phyloP scores from a whole-genome alignment of 2,113 vertebrate genomes.

The Tauraco erythrolophus region DNA sequence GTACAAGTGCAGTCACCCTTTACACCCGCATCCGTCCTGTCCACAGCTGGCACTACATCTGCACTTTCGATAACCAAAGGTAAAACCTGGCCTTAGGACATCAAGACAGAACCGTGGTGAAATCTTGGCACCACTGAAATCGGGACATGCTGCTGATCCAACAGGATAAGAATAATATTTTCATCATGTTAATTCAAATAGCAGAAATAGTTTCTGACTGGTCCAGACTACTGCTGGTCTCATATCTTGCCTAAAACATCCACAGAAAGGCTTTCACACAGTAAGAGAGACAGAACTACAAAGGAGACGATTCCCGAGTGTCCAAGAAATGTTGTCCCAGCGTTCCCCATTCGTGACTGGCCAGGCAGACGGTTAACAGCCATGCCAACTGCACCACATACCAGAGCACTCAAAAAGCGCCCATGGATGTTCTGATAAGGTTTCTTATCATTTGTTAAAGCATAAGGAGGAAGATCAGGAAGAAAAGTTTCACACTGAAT shows the following conservation, averaged over 20 bases:
- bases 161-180: not conserved
- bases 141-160: not conserved
- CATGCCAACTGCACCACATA: not conserved
- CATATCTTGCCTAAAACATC: not conserved
- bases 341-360: not conserved
- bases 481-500: not conserved
- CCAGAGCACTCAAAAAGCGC: not conserved
- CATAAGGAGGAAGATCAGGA: fast-evolving
- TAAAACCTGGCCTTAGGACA: not conserved
- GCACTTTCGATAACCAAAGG: not conserved
- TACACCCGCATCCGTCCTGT: fast-evolving
- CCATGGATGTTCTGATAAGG: not conserved
- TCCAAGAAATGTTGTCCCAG: not conserved
- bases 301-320: not conserved
- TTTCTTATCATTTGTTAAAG: not conserved
- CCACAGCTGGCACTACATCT: fast-evolving
- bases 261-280: not conserved
- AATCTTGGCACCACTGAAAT: not conserved
- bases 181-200: not conserved
- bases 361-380: not conserved
- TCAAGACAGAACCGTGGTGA: not conserved
- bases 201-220: not conserved
- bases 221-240: not conserved
- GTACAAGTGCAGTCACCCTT: not conserved
- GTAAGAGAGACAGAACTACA: not conserved